Evolutionary conservation across 2,888 invertebrate genomes (phyloP), one percentile per base, ranked within the genome.

Genomic region (Graphium colonna): DNA sequence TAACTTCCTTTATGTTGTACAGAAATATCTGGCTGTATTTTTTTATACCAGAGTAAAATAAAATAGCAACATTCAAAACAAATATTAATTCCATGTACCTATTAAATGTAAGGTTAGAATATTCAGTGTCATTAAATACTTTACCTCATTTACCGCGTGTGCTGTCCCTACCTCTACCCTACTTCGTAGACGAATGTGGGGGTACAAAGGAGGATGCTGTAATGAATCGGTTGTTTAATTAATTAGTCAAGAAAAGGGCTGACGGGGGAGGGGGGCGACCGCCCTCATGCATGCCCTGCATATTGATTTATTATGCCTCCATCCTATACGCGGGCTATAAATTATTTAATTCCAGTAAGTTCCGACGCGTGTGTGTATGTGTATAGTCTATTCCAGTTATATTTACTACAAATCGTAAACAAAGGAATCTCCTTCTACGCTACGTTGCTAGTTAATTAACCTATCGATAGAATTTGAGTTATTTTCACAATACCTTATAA

Each of bases 211-310:
- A 86, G 80, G 85, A 79, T 78, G 80, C 77, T 88, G 91, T 93
- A 93, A 93, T 93, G 93, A 93, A 93, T 93, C 93, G 92, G 92
- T 92, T 92, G 92, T 92, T 92, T 93, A 93, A 93, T 93, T 93
- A 93, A 93, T 93, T 92, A 92, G 89, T 86, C 87, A 90, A 90
- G 90, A 89, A 88, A 89, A 86, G 86, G 85, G 79, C 61, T 64
- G 67, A 71, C 68, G 62, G 64, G 61, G 56, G 59, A 55, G 57
- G 55, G 58, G 57, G 55, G 58, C 56, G 50, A 62, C 57, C 69
- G 65, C 72, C 65, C 75, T 75, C 79, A 75, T 86, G 87, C 84
- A 86, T 83, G 85, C 82, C 81, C 79, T 87, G 87, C 87, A 88
- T 88, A 89, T 89, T 88, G 88, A 89, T 88, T 88, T 88, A 88